Base-by-base conservation (phyloP, 2,888 invertebrate species). In the Brenthis hecate region DNA sequence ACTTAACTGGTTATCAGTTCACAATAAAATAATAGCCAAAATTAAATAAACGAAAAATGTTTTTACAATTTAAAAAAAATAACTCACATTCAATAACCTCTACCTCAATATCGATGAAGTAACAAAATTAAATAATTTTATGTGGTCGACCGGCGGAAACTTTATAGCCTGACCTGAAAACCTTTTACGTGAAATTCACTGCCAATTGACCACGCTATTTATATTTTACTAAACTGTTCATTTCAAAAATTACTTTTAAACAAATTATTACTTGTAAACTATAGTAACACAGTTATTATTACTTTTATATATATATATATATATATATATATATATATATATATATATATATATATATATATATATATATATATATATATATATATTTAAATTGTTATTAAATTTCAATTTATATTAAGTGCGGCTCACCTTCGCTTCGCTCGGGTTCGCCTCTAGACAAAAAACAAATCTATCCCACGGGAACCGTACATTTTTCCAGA, bases 41-140 rank as follows among this genome's bases (percentile, higher is more conserved):
- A 43, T 43, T 11, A 6, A 58, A 57, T 23, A 19, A 23, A 23
- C 23, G 36, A 51, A 62, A 62, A 36, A n/a, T 8, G 16, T 13
- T 16, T 13, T 14, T 14, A 14, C 36, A 32, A 14, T 1, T 3
- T 62, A 8, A 36, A 36, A 53, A 32, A 32, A 13, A 32, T 16
- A 53, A 8, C 53, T 36, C 36, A 36, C 16, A 36, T 62, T 19
- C 53, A 53, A 53, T 53, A 36, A 53, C 61, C 51, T 53, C 32
- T 36, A 8, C 36, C 16, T 19, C 36, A 19, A 43, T 62, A 36
- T 62, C 53, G 14, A 19, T 53, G 19, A 62, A 62, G 53, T 62
- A 62, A 53, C 61, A 19, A 61, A 51, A 62, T 62, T 62, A 62
- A 62, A 62, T 53, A 62, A 53, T 62, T 53, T 53, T 62, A 53